Percentiles rank a stretch among this genome's conserved stretches.
These are phyloP conservation scores for Hirundo rustica DNA, from an alignment of 2,797 vertebrate species.

Conservation along the genomic window DNA sequence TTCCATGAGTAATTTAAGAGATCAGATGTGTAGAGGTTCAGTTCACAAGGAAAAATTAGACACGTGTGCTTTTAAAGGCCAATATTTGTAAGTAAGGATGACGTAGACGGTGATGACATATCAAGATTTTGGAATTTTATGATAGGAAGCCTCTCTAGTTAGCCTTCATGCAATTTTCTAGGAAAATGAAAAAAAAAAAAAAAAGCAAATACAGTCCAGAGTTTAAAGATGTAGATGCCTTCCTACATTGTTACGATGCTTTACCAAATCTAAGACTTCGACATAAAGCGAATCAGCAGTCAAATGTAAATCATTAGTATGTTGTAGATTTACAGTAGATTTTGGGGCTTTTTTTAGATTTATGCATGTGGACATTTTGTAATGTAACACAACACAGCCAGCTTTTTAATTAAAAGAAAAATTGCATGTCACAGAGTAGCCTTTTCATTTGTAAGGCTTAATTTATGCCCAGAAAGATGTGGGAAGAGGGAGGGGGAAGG, in stretches of 20 bases:
- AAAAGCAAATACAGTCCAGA: slow-evolving; percentile 74
- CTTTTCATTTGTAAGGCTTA: slow-evolving; percentile 75
- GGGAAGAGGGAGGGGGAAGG: slow-evolving; percentile 72
- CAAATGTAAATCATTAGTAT: slow-evolving; percentile 78
- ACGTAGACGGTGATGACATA: slow-evolving; percentile 25
- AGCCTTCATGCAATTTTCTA: slow-evolving; percentile 80
- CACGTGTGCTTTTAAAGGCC: slow-evolving; percentile 29
- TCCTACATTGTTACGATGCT: slow-evolving; percentile 85
- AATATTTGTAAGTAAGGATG: slow-evolving; percentile 56
- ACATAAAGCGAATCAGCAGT: slow-evolving; percentile 80
- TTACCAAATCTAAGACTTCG: slow-evolving; percentile 86
- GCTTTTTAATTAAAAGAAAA: slow-evolving; percentile 83
- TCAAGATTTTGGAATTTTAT: slow-evolving; percentile 71
- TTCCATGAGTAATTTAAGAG: slow-evolving; percentile 66
- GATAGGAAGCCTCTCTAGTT: slow-evolving; percentile 79
- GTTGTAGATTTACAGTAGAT: slow-evolving; percentile 82
- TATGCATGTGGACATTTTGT: slow-evolving; percentile 85
- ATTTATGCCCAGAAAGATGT: slow-evolving; percentile 74
- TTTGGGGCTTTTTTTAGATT: slow-evolving; percentile 78
- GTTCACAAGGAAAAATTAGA: slow-evolving; percentile 52
- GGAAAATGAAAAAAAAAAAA: slow-evolving; percentile 56
- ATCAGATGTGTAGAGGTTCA: slow-evolving; percentile 60
- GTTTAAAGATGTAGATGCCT: slow-evolving; percentile 82
- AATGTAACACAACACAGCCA: slow-evolving; percentile 82
- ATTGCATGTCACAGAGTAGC: slow-evolving; percentile 91